These are phyloP conservation scores for Phainopepla nitens DNA, from an alignment of 2,113 vertebrate genomes.

Conservation along the genomic window DNA sequence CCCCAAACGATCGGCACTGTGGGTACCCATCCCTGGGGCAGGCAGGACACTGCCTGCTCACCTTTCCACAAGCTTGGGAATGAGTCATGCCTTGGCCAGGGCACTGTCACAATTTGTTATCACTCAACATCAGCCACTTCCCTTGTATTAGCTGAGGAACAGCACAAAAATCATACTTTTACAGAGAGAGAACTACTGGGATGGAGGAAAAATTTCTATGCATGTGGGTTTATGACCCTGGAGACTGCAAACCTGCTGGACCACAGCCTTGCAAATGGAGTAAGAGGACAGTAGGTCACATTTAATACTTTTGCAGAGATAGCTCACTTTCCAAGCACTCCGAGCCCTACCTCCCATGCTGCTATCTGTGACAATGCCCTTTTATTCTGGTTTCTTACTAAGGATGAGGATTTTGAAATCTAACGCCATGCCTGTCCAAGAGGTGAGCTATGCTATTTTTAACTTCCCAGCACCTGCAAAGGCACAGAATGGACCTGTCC, in stretches of 20 bases:
- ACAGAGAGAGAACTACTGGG: not conserved
- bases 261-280: not conserved
- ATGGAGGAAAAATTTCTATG: not conserved
- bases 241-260: not conserved
- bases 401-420: conserved; percentile 26
- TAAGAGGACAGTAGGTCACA: not conserved
- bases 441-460: not conserved
- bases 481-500: not conserved
- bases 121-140: not conserved
- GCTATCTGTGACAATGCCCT: conserved; percentile 20
- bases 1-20: accelerated
- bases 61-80: not conserved
- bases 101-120: not conserved
- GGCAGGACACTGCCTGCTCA: not conserved
- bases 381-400: conserved; percentile 27
- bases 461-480: conserved; percentile 27
- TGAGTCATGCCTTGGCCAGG: not conserved
- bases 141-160: not conserved
- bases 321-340: not conserved
- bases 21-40: accelerated
- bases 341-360: not conserved
- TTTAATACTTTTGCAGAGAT: not conserved
- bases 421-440: not conserved
- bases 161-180: not conserved
- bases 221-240: not conserved